Conservation (phyloP, 2,113 vertebrate genomes). For the Lepisosteus oculatus region DNA sequence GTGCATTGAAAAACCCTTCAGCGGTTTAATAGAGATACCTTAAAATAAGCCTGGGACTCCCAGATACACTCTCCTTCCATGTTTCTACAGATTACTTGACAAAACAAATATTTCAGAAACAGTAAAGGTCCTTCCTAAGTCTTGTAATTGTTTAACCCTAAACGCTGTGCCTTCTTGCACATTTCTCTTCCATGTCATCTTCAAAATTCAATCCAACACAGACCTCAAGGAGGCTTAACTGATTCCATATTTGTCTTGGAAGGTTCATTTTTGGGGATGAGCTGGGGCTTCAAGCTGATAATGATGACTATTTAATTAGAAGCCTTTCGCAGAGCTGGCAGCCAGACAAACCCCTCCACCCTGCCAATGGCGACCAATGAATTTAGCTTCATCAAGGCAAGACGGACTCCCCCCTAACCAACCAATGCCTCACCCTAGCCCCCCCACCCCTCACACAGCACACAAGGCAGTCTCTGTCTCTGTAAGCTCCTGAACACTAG, state of each 20-base stretch:
- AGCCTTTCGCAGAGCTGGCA: constrained; percentile 69
- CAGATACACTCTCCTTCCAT: constrained; percentile 50
- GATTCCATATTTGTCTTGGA: constrained; percentile 62
- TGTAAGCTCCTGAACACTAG: constrained; percentile 37
- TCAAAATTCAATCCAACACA: constrained; percentile 62
- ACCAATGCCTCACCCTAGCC: constrained; percentile 47
- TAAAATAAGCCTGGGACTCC: constrained; percentile 35
- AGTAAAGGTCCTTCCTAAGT: constrained; percentile 56
- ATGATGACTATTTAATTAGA: constrained; percentile 80
- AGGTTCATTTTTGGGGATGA: constrained; percentile 61
- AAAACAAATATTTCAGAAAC: constrained; percentile 39
- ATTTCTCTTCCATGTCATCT: constrained; percentile 57
- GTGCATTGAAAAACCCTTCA: no score
- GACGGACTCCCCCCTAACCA: constrained; percentile 55
- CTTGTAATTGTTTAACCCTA: constrained; percentile 72
- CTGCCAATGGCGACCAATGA: constrained; percentile 75
- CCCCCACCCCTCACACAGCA: constrained; percentile 57
- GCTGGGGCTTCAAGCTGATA: constrained; percentile 70
- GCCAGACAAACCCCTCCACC: constrained; percentile 68
- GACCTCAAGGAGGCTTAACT: constrained; percentile 55
- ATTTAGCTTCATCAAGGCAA: constrained; percentile 64
- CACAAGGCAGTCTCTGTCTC: constrained; percentile 48
- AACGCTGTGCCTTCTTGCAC: constrained; percentile 53
- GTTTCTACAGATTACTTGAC: constrained; percentile 39
- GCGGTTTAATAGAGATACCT: no score